Evolutionary conservation across 1,140 invertebrate species (phyloP).

Genomic region (Euwallacea fornicatus): DNA sequence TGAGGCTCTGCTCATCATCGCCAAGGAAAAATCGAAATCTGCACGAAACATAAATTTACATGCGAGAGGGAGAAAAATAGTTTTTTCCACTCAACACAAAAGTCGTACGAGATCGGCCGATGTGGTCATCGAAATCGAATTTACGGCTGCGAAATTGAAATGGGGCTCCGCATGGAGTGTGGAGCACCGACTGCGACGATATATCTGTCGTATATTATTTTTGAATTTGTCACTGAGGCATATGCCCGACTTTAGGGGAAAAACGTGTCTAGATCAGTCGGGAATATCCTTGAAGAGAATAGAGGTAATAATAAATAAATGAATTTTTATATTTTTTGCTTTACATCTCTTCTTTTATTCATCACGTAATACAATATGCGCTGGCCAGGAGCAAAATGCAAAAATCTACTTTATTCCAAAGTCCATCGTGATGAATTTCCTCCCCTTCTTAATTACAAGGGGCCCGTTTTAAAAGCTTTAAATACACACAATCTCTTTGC

Average conservation of each 20-base stretch:
- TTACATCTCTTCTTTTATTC: background rate
- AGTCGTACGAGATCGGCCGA: too few species aligned
- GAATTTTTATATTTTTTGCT: too few species aligned
- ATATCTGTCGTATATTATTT: conserved; percentile 45
- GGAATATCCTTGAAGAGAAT: too few species aligned
- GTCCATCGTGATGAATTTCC: conserved; percentile 51
- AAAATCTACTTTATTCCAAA: conserved; percentile 43
- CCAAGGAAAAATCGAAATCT: too few species aligned
- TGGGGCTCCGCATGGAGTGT: conserved; percentile 2
- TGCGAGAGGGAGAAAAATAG: too few species aligned
- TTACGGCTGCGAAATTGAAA: conserved; percentile 43
- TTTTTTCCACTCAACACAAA: too few species aligned
- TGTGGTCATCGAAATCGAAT: conserved; percentile 48
- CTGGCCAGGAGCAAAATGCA: conserved; percentile 20
- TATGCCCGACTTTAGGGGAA: conserved; percentile 4
- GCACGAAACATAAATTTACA: background rate
- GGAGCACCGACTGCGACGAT: too few species aligned
- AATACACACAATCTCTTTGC: conserved; percentile 38
- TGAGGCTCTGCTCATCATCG: too few species aligned
- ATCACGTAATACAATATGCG: background rate
- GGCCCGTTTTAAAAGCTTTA: conserved; percentile 34
- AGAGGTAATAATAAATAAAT: too few species aligned
- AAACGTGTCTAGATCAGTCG: too few species aligned
- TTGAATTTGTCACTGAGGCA: conserved; percentile 47
- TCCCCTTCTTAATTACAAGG: conserved; percentile 51